Evolutionary conservation across 2,888 invertebrate species (phyloP).

Genomic region (Eilema depressum): DNA sequence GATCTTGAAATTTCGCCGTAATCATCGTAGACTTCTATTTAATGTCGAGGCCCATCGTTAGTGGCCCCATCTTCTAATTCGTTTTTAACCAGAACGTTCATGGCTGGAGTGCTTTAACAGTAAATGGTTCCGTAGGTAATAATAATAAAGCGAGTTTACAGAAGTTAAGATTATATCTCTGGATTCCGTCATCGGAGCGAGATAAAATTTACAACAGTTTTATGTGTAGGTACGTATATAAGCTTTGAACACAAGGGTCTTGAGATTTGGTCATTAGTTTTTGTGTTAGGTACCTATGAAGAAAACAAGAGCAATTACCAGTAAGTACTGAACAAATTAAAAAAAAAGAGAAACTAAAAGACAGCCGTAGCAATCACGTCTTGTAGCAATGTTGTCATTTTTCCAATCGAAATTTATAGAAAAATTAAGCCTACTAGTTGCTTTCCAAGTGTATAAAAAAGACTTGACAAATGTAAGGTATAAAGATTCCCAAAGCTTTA

Average conservation of each 20-base stretch:
- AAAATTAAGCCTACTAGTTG: too few relatives aligned
- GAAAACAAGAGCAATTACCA: too few relatives aligned
- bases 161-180: slow-evolving; percentile 1
- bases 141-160: slow-evolving; percentile 5
- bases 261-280: neutral
- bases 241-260: neutral
- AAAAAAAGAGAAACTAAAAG: too few relatives aligned
- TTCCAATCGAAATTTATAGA: too few relatives aligned
- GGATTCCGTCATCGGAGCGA: neutral
- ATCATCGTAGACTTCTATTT: neutral
- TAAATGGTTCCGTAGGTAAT: slow-evolving; percentile 2
- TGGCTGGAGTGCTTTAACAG: neutral
- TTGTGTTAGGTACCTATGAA: too few relatives aligned
- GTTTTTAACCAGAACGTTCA: neutral
- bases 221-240: too few relatives aligned
- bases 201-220: neutral
- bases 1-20: neutral
- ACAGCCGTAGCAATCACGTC: too few relatives aligned
- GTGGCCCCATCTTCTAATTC: slow-evolving; percentile 3
- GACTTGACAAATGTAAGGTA: too few relatives aligned
- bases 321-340: too few relatives aligned
- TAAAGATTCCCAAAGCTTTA: too few relatives aligned
- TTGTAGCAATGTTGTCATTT: too few relatives aligned
- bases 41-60: neutral
- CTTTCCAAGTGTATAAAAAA: too few relatives aligned